Conservation (phyloP, 2,113 vertebrate species). For the Brachirus orientalis region DNA sequence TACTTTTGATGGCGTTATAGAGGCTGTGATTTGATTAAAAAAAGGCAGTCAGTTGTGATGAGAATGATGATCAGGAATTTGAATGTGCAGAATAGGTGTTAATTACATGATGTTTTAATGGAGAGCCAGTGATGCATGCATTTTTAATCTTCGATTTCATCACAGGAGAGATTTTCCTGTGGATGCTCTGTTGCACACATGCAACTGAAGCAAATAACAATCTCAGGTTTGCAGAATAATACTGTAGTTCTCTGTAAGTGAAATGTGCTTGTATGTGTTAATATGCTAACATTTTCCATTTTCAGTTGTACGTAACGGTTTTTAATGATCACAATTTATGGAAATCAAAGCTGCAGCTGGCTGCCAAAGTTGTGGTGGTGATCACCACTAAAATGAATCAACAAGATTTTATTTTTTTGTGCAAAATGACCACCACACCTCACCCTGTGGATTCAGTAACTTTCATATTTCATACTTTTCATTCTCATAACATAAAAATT, state of each 20-base stretch:
- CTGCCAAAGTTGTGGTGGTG: too few relatives aligned
- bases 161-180: neutral
- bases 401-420: too few relatives aligned
- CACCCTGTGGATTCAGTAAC: too few relatives aligned
- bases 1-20: conserved; percentile 70
- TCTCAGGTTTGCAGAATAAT: neutral
- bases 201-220: neutral
- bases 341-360: too few relatives aligned
- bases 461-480: too few relatives aligned
- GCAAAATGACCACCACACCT: too few relatives aligned
- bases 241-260: neutral
- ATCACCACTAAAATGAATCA: too few relatives aligned
- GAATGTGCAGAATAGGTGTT: conserved; percentile 55
- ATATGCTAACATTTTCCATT: too few relatives aligned
- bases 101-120: conserved; percentile 56
- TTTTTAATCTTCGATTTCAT: conserved; percentile 22
- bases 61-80: conserved; percentile 35
- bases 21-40: conserved; percentile 67
- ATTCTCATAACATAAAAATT: too few relatives aligned
- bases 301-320: neutral
- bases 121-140: conserved; percentile 15
- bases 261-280: too few relatives aligned
- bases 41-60: conserved; percentile 32
- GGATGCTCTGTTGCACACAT: neutral
- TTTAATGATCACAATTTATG: too few relatives aligned